phyloP scores from a whole-genome alignment of 2,113 vertebrate species.

The Azemiops feae region DNA sequence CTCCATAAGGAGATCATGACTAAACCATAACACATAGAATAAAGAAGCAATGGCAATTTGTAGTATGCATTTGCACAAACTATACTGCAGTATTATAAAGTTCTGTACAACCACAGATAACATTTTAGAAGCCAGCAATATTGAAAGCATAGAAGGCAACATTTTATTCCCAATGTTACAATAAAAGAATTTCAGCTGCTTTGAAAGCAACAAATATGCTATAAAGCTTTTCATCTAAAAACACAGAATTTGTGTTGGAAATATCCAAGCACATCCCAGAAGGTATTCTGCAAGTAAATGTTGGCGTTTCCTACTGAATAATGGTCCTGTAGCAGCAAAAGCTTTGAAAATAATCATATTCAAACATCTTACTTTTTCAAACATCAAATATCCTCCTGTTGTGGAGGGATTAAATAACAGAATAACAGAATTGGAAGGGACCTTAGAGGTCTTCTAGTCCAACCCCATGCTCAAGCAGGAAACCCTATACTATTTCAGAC shows the following conservation, averaged over 20 bases:
- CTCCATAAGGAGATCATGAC: slow-evolving; percentile 1
- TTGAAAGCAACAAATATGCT: background rate
- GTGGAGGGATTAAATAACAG: background rate
- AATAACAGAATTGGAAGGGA: background rate
- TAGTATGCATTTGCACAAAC: background rate
- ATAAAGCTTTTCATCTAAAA: background rate
- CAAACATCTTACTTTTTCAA: too few relatives aligned
- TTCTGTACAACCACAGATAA: background rate
- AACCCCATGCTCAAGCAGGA: background rate
- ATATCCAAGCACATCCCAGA: background rate
- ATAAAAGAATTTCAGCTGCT: background rate
- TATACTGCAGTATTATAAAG: background rate
- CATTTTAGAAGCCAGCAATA: background rate
- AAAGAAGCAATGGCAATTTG: background rate
- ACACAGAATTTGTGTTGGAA: background rate
- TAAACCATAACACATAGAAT: background rate
- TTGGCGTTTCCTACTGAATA: background rate
- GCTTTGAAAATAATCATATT: background rate
- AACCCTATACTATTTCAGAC: background rate
- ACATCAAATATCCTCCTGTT: background rate
- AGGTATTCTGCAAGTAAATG: background rate
- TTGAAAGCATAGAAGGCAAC: background rate
- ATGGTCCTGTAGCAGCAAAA: background rate
- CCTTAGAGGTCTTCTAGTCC: background rate
- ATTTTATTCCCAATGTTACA: background rate